Evolutionary conservation across 1,140 invertebrate genomes (phyloP).

Genomic region (Pinna nobilis): DNA sequence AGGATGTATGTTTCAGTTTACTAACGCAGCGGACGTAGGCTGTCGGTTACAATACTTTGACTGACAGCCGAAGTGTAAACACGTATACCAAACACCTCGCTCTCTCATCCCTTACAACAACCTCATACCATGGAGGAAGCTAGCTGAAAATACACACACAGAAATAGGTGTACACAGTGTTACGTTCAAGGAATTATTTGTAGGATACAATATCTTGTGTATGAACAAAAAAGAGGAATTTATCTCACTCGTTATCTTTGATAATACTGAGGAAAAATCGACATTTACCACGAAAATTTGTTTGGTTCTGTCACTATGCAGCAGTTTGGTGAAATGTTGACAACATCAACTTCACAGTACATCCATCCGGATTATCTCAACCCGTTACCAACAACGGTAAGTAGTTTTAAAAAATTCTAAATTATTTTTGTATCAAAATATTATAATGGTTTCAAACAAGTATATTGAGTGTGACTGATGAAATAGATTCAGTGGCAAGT

Average conservation of each 20-base stretch:
- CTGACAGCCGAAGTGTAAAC: constrained; percentile 52
- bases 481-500: too few species aligned
- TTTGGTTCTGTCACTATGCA: constrained; percentile 14
- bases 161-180: too few species aligned
- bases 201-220: too few species aligned
- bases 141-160: too few species aligned
- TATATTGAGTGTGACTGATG: too few species aligned
- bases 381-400: constrained; percentile 73
- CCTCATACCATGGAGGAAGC: too few species aligned
- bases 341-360: constrained; percentile 69
- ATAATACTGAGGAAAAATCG: background rate
- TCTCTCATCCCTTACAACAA: constrained; percentile 7
- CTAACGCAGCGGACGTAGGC: constrained; percentile 7
- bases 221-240: background rate
- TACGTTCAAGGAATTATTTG: too few species aligned
- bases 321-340: constrained; percentile 56
- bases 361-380: constrained; percentile 73
- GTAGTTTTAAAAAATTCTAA: constrained; percentile 37
- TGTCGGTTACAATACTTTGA: constrained; percentile 31
- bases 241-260: background rate
- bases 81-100: constrained; percentile 24
- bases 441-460: too few species aligned
- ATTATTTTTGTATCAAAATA: too few species aligned
- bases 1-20: constrained; percentile 35
- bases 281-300: too few species aligned